Percentiles rank a stretch among this genome's conserved stretches.
phyloP scores from a whole-genome alignment of 2,888 invertebrate species.

The Linnaemya tessellans region DNA sequence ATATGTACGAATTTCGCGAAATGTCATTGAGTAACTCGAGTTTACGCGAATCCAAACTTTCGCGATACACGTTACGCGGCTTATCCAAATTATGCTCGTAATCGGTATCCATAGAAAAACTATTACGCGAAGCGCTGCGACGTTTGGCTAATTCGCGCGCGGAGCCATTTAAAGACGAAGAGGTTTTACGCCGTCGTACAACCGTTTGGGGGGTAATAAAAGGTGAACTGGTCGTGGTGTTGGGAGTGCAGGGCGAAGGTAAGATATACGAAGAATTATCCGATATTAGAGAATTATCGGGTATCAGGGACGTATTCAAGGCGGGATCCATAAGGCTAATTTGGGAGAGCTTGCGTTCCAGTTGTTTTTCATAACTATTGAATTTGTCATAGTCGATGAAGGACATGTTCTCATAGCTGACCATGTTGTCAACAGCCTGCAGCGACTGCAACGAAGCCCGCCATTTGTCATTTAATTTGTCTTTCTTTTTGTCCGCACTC shows the following conservation, averaged over 20 bases:
- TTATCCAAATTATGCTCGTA: constrained; percentile 82
- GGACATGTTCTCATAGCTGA: constrained; percentile 85
- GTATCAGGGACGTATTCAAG: constrained; percentile 31
- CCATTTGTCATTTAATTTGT: constrained; percentile 83
- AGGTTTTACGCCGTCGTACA: constrained; percentile 77
- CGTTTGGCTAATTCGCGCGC: constrained; percentile 74
- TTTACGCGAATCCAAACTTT: constrained; percentile 82
- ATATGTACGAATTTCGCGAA: constrained; percentile 80
- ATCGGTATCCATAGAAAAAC: constrained; percentile 78
- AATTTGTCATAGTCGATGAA: constrained; percentile 85
- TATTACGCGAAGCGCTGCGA: constrained; percentile 74
- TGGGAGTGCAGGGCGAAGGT: constrained; percentile 67
- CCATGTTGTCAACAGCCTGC: constrained; percentile 85
- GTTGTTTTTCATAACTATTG: constrained; percentile 83
- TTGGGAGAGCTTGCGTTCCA: constrained; percentile 80
- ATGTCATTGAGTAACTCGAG: constrained; percentile 80
- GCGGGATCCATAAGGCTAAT: constrained; percentile 78
- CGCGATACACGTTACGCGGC: constrained; percentile 82
- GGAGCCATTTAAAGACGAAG: constrained; percentile 69
- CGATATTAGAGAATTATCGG: constrained; percentile 56
- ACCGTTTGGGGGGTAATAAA: constrained; percentile 75
- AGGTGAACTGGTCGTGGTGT: constrained; percentile 60
- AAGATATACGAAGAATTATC: constrained; percentile 58
- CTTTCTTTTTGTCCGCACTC: constrained; percentile 80
- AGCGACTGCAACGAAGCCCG: constrained; percentile 84